These are phyloP conservation scores for Lithodes maja DNA, from an alignment of 2,888 invertebrate species.

Conservation along the genomic window DNA sequence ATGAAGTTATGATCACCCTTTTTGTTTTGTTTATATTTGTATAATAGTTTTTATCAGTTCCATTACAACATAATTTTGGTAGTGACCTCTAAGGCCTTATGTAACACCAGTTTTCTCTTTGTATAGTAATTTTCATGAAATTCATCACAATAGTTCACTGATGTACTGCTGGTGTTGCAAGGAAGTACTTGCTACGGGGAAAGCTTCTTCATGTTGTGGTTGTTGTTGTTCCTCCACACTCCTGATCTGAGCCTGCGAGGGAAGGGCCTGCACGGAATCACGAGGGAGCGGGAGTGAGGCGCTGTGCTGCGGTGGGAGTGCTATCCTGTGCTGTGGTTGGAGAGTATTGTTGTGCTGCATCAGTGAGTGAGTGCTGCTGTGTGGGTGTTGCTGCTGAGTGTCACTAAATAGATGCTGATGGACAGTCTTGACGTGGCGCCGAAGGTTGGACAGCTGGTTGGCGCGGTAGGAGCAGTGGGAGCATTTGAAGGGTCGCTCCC, in stretches of 20 bases:
- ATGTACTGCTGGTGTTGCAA: constrained; percentile 33
- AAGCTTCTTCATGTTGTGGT: background rate
- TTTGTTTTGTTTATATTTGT: too few relatives aligned
- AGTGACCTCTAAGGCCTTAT: background rate
- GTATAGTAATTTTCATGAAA: background rate
- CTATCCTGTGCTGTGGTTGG: background rate
- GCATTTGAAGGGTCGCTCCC: constrained; percentile 62
- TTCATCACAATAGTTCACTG: background rate
- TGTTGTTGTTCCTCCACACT: constrained; percentile 37
- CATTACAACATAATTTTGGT: too few relatives aligned
- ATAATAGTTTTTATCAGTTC: too few relatives aligned
- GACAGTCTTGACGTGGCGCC: constrained; percentile 62
- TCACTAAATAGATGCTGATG: constrained; percentile 30
- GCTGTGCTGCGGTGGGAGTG: background rate
- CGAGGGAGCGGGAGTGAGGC: too few relatives aligned
- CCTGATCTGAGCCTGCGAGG: background rate
- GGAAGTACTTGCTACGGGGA: constrained; percentile 5
- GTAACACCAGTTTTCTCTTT: background rate
- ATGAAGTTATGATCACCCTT: too few relatives aligned
- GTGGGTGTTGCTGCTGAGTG: constrained; percentile 13
- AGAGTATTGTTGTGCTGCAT: background rate
- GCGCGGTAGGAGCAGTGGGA: constrained; percentile 64
- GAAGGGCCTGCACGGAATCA: too few relatives aligned
- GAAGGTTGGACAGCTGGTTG: constrained; percentile 64
- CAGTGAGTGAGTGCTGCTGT: background rate